phyloP scores from a whole-genome alignment of 2,797 vertebrate genomes.

The Mallotus villosus region DNA sequence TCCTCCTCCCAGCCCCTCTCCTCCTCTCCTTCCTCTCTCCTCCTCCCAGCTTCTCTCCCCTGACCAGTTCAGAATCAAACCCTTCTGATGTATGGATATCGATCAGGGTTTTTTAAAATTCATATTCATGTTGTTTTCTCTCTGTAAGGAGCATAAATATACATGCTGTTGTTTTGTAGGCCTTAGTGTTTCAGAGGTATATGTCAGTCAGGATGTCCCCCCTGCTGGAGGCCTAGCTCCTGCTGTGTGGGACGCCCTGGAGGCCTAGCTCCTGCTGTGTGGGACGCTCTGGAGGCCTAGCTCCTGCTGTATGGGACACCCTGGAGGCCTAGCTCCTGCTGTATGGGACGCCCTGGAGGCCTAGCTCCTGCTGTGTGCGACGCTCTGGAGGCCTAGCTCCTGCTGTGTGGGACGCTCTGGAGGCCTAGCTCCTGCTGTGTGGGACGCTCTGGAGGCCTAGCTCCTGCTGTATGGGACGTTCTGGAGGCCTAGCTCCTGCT shows the following conservation, averaged over 20 bases:
- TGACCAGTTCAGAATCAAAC: too few species aligned
- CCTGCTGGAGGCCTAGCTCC: background rate
- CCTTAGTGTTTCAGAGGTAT: background rate
- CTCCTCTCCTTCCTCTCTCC: too few species aligned
- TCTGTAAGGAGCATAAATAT: constrained; percentile 19
- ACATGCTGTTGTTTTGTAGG: background rate
- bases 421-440: background rate
- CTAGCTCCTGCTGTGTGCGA: too few species aligned
- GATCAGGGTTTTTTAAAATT: constrained; percentile 30
- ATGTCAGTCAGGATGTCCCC: background rate
- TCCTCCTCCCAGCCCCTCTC: too few species aligned
- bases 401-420: too few species aligned
- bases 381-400: background rate
- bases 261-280: too few species aligned
- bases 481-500: background rate
- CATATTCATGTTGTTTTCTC: constrained; percentile 33
- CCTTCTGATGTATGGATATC: constrained; percentile 22
- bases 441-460: background rate
- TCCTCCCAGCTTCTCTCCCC: too few species aligned
- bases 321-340: background rate
- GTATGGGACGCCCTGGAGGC: too few species aligned
- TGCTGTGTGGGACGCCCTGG: constrained; percentile 9
- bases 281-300: background rate
- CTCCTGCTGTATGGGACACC: too few species aligned
- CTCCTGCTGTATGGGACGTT: too few species aligned